Evolutionary conservation across 1,140 invertebrate genomes (phyloP).

Genomic region (Lordiphosa mommai): DNA sequence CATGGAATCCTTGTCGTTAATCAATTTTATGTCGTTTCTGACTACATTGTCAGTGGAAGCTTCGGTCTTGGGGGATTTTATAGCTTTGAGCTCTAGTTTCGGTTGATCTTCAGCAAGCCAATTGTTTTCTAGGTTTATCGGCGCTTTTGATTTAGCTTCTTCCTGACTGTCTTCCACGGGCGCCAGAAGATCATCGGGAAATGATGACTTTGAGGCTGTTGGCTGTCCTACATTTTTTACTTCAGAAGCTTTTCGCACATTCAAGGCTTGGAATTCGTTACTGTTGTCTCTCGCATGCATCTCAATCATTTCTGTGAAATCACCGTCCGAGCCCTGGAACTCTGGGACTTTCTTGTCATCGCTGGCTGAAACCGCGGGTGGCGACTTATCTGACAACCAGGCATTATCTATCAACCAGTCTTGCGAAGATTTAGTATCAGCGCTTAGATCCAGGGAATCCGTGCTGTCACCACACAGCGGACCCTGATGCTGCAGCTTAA

Average conservation of each 20-base stretch:
- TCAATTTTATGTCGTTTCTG: background rate
- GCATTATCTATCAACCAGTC: background rate
- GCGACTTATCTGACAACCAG: background rate
- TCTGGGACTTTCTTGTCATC: background rate
- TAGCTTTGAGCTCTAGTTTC: background rate
- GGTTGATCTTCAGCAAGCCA: no score
- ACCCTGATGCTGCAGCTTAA: background rate
- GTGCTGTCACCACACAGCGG: background rate
- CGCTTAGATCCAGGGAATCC: background rate
- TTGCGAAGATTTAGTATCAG: background rate
- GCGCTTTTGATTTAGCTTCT: no score
- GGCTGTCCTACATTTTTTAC: background rate
- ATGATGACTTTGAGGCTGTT: background rate
- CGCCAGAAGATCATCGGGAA: no score
- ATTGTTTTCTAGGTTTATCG: no score
- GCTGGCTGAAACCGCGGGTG: background rate
- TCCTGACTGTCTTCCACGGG: no score
- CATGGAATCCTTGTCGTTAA: slow-evolving; percentile 3
- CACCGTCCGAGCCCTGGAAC: no score
- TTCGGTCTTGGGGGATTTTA: background rate
- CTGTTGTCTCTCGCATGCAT: background rate
- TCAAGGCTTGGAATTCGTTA: background rate
- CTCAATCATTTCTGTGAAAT: background rate
- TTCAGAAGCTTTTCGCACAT: background rate
- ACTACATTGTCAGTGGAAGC: background rate